Percentiles rank a stretch among this genome's conserved stretches.
Evolutionary conservation across 2,797 vertebrate species (phyloP).

Genomic region (Chelidonichthys spinosus): DNA sequence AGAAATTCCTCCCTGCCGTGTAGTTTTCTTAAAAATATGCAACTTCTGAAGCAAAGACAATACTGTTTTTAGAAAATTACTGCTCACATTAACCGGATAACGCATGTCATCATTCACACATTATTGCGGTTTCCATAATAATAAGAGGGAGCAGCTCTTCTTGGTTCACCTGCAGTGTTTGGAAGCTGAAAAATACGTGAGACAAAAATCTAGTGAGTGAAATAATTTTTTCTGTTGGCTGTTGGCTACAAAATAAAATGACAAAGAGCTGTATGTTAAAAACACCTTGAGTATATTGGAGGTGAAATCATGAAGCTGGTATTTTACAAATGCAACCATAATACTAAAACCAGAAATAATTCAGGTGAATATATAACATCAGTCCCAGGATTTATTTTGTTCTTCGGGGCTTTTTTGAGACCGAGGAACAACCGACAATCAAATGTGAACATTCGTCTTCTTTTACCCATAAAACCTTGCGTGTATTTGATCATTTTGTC

Average conservation of each 20-base stretch:
- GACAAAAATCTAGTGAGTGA: neutral
- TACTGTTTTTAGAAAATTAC: slow-evolving; percentile 31
- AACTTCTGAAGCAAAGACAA: slow-evolving; percentile 45
- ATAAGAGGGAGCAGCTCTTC: slow-evolving; percentile 7
- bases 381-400: slow-evolving; percentile 12
- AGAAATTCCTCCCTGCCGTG: slow-evolving; percentile 18
- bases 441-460: slow-evolving; percentile 35
- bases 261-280: neutral
- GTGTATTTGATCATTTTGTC: neutral
- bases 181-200: neutral
- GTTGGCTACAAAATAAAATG: neutral
- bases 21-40: slow-evolving; percentile 59
- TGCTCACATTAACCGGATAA: slow-evolving; percentile 22
- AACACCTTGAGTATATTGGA: neutral
- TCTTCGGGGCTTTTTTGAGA: slow-evolving; percentile 15
- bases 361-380: slow-evolving; percentile 9
- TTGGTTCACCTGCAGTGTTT: slow-evolving; percentile 16
- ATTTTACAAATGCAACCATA: neutral
- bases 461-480: slow-evolving; percentile 14
- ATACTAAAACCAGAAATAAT: slow-evolving; percentile 17
- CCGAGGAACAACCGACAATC: slow-evolving; percentile 66
- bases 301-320: neutral
- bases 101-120: slow-evolving; percentile 20
- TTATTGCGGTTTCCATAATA: neutral
- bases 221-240: neutral